Percentiles rank a stretch among this genome's conserved stretches.
Conservation (phyloP, 2,113 vertebrate genomes). For the Theristicus caerulescens region DNA sequence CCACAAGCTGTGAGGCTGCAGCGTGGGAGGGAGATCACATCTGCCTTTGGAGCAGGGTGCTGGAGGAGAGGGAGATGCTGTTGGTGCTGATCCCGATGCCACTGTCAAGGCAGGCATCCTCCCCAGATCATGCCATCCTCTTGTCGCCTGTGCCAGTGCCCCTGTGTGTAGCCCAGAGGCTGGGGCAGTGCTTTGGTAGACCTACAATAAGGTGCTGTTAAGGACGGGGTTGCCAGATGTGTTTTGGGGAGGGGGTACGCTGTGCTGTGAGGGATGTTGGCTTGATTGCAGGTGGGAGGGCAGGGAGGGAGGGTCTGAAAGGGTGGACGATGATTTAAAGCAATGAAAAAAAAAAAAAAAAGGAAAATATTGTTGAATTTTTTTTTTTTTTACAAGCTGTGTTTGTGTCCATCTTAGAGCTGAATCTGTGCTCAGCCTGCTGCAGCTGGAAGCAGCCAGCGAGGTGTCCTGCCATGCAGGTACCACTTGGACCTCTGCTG, state of each 20-base stretch:
- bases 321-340: neutral
- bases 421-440: neutral
- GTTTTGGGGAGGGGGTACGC: neutral
- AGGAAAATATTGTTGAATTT: accelerated
- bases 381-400: neutral
- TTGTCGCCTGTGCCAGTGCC: accelerated
- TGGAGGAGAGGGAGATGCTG: neutral
- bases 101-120: neutral
- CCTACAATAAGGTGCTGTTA: neutral
- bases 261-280: neutral
- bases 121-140: accelerated
- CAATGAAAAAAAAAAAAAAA: neutral
- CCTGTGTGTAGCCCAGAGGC: neutral
- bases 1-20: neutral
- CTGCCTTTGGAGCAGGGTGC: accelerated
- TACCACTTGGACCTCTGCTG: neutral
- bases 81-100: neutral
- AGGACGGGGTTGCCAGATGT: neutral
- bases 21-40: accelerated
- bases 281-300: neutral
- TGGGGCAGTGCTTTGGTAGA: neutral
- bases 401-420: neutral
- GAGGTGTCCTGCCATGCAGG: neutral
- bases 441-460: neutral
- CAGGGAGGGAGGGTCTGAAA: neutral